Conservation (phyloP, 2,888 invertebrate species). For the Drosophila kanekoi region DNA sequence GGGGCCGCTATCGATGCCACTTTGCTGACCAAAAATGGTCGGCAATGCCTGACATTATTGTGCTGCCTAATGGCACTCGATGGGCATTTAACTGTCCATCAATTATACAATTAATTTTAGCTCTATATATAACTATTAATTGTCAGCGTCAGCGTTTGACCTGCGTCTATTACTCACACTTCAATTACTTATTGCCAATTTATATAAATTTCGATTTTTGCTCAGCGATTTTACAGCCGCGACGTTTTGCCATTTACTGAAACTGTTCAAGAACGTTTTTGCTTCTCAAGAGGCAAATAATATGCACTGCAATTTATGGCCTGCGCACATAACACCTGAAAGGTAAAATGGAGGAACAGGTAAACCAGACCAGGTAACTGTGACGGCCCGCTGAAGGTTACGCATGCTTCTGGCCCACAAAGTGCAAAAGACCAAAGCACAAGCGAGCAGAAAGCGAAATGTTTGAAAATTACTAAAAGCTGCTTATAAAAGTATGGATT, state of each 20-base stretch:
- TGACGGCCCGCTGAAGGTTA: conserved; percentile 72
- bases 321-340: conserved; percentile 57
- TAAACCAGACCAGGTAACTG: conserved; percentile 71
- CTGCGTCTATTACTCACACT: conserved; percentile 49
- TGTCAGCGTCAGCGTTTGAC: conserved; percentile 45
- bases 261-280: conserved; percentile 33
- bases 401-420: conserved; percentile 36
- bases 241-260: conserved; percentile 70
- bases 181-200: conserved; percentile 13
- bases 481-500: conserved; percentile 58
- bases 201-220: conserved; percentile 6
- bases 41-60: conserved; percentile 72
- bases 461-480: conserved; percentile 79
- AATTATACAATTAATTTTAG: conserved; percentile 66
- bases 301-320: conserved; percentile 63
- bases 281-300: conserved; percentile 24
- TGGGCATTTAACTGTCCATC: conserved; percentile 74
- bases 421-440: conserved; percentile 21
- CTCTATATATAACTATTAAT: conserved; percentile 62
- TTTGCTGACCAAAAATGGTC: conserved; percentile 68
- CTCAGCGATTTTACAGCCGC: conserved; percentile 61
- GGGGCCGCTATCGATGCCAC: conserved; percentile 28
- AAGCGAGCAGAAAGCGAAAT: conserved; percentile 34
- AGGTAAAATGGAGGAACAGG: conserved; percentile 42
- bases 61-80: conserved; percentile 41